Evolutionary conservation across 2,888 invertebrate genomes (phyloP).

Genomic region (Limenitis arthemis): DNA sequence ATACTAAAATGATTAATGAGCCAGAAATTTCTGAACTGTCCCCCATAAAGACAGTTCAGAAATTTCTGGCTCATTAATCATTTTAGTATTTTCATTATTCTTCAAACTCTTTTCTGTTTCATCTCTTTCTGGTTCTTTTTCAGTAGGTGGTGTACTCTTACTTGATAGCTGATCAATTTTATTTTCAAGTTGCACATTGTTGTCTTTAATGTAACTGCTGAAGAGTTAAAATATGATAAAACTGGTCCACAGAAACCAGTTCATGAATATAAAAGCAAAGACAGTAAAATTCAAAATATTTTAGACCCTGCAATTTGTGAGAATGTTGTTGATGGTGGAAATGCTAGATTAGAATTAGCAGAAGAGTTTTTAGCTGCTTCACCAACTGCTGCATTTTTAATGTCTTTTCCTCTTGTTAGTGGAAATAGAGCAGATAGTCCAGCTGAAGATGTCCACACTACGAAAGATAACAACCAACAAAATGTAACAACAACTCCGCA

Average conservation of each 20-base stretch:
- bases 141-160: background rate
- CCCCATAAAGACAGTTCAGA: slow-evolving; percentile 3
- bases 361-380: slow-evolving; percentile 71
- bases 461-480: slow-evolving; percentile 30
- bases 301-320: slow-evolving; percentile 58
- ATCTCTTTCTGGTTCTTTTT: background rate
- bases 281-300: slow-evolving; percentile 51
- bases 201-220: slow-evolving; percentile 18
- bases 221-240: slow-evolving; percentile 28
- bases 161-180: slow-evolving; percentile 1
- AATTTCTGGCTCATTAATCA: slow-evolving; percentile 1
- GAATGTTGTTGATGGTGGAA: slow-evolving; percentile 62
- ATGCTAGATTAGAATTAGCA: slow-evolving; percentile 71
- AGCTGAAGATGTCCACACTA: slow-evolving; percentile 46
- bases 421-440: slow-evolving; percentile 67
- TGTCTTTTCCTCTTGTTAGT: slow-evolving; percentile 82
- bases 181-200: slow-evolving; percentile 2
- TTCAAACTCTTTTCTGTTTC: background rate
- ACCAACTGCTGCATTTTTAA: slow-evolving; percentile 83
- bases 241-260: slow-evolving; percentile 18
- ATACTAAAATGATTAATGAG: too few relatives aligned
- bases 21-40: too few relatives aligned
- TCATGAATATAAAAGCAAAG: slow-evolving; percentile 43
- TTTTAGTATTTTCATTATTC: background rate
- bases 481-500: slow-evolving; percentile 36